A percentile compares a stretch with the other conserved stretches of the same genome.
Conservation (phyloP, 2,797 vertebrate species). For the Darevskia mixta region DNA sequence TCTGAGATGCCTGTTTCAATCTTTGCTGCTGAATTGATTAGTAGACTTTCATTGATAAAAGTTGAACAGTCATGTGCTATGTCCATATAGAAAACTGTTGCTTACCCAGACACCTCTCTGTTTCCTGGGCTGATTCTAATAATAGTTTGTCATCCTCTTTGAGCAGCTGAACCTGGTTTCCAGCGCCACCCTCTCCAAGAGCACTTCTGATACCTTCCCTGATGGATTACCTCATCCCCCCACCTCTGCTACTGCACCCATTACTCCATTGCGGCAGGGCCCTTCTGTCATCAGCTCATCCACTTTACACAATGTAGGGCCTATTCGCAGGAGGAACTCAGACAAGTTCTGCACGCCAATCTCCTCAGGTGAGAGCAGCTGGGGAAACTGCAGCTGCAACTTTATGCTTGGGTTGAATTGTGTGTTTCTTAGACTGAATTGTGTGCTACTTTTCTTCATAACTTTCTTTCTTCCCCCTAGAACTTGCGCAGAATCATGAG, state of each 20-base stretch:
- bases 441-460: not conserved
- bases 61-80: not conserved
- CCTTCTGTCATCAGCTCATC: slow-evolving; percentile 98
- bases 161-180: slow-evolving; percentile 91
- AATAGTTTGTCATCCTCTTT: slow-evolving; percentile 41
- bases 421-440: not conserved
- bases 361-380: slow-evolving; percentile 88
- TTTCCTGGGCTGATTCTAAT: slow-evolving; percentile 1
- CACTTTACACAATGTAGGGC: slow-evolving; percentile 90
- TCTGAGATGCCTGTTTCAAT: not conserved
- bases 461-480: slow-evolving; percentile 64
- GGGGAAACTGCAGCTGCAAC: not conserved
- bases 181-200: slow-evolving; percentile 91
- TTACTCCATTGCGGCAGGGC: slow-evolving; percentile 94
- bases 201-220: slow-evolving; percentile 91
- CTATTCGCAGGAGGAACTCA: slow-evolving; percentile 94
- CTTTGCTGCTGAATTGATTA: not conserved
- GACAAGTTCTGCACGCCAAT: slow-evolving; percentile 99
- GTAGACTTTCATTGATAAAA: not conserved
- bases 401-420: not conserved
- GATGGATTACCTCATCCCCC: slow-evolving; percentile 96
- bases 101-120: not conserved
- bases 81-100: not conserved
- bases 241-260: slow-evolving; percentile 93
- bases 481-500: slow-evolving; percentile 99